These are phyloP conservation scores for Ophioninae sp. DNA, from an alignment of 2,888 invertebrate species.

Conservation along the genomic window DNA sequence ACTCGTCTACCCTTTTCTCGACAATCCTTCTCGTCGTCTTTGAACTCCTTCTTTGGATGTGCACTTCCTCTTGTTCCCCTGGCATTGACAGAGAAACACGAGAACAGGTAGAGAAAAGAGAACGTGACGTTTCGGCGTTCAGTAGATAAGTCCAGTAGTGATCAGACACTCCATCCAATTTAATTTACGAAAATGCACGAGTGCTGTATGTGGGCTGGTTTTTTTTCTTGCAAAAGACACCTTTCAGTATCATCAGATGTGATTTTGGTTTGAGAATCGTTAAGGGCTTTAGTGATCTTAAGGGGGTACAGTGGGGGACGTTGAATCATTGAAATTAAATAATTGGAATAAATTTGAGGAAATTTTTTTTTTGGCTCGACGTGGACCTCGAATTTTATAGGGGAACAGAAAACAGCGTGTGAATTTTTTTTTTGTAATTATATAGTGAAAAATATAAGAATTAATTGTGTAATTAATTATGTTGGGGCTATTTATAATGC, in stretches of 20 bases:
- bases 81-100: background rate
- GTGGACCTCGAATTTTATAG: too few relatives aligned
- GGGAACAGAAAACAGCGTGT: too few relatives aligned
- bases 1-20: background rate
- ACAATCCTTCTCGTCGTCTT: background rate
- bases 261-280: background rate
- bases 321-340: too few relatives aligned
- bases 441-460: too few relatives aligned
- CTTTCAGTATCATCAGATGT: background rate
- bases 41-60: constrained; percentile 1
- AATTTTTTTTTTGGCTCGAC: too few relatives aligned
- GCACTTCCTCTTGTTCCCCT: background rate
- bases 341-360: too few relatives aligned
- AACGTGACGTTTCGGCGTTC: background rate
- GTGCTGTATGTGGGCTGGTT: background rate
- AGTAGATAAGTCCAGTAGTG: constrained; percentile 1
- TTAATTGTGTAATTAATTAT: too few relatives aligned
- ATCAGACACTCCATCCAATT: background rate
- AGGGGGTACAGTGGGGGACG: too few relatives aligned
- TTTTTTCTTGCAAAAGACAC: background rate
- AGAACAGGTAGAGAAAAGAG: background rate
- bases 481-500: too few relatives aligned
- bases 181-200: background rate
- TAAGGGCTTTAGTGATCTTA: background rate
- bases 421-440: too few relatives aligned